These are phyloP conservation scores for Umimayanthus kanabou DNA, from an alignment of 92 coral and sea anemone genomes.

Conservation along the genomic window DNA sequence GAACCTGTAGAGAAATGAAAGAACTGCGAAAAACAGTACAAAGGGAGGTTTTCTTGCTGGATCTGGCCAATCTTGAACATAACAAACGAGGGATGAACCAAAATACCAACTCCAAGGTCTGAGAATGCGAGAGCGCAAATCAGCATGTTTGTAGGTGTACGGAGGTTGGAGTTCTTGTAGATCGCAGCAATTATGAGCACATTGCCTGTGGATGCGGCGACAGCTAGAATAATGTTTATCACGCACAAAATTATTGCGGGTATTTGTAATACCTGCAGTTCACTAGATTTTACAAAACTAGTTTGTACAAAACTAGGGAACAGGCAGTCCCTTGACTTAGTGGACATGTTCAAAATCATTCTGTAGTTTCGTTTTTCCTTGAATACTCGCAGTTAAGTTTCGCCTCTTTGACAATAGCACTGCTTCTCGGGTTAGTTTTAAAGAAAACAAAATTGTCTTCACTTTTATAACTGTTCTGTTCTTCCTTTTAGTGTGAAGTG, in stretches of 20 bases:
- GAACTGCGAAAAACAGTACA: background rate
- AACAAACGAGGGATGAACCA: constrained; percentile 46
- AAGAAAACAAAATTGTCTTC: too few relatives aligned
- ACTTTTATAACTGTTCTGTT: too few relatives aligned
- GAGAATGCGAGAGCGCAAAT: constrained; percentile 42
- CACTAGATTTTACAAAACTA: too few relatives aligned
- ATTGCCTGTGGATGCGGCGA: constrained; percentile 37
- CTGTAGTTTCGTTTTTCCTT: too few relatives aligned
- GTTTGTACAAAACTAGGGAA: background rate
- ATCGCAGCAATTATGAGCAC: constrained; percentile 26
- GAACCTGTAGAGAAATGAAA: constrained; percentile 24
- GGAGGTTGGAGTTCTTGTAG: constrained; percentile 24
- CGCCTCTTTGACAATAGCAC: too few relatives aligned
- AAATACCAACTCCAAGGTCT: constrained; percentile 36
- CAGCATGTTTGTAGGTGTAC: constrained; percentile 33
- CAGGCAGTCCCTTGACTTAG: background rate
- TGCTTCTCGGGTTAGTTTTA: too few relatives aligned
- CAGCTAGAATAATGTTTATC: constrained; percentile 32
- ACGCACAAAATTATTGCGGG: constrained; percentile 4
- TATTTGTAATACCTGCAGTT: background rate
- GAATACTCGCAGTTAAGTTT: too few relatives aligned
- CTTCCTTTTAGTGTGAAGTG: too few relatives aligned
- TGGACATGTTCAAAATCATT: background rate
- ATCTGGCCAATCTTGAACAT: constrained; percentile 30
- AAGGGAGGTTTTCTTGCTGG: background rate